Evolutionary conservation across 1,140 invertebrate genomes (phyloP).

Genomic region (Laupala kohalensis): DNA sequence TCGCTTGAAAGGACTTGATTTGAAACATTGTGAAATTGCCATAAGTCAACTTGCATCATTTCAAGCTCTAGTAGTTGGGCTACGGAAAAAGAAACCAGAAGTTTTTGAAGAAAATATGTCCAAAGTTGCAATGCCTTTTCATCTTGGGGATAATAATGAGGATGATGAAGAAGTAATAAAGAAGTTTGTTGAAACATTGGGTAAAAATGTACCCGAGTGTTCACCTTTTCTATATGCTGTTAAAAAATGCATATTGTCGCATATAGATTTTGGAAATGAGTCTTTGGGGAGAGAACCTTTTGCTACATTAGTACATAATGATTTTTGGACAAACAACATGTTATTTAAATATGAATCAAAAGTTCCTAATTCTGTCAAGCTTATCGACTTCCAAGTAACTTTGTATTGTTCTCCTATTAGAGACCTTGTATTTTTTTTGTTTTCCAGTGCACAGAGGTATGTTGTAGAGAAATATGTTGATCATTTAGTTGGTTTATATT

Average conservation of each 20-base stretch:
- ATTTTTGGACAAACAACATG: constrained; percentile 14
- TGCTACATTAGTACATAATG: constrained; percentile 9
- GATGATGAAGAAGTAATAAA: neutral
- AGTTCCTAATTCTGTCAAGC: neutral
- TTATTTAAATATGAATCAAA: constrained; percentile 8
- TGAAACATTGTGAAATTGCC: constrained; percentile 3
- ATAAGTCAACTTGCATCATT: constrained; percentile 1
- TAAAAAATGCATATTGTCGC: neutral
- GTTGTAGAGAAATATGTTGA: neutral
- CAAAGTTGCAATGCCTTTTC: neutral
- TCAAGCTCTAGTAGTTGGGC: constrained; percentile 2
- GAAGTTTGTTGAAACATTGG: neutral
- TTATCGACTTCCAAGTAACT: constrained; percentile 12
- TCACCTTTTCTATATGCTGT: neutral
- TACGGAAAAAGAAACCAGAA: constrained; percentile 6
- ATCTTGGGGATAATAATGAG: neutral
- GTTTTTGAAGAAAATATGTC: constrained; percentile 1
- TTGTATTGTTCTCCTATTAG: constrained; percentile 7
- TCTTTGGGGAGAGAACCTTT: constrained; percentile 10
- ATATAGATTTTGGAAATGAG: neutral
- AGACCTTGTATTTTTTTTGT: constrained; percentile 11
- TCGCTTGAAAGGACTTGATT: neutral
- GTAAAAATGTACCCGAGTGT: neutral
- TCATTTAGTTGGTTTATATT: constrained; percentile 5
- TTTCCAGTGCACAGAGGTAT: neutral